Conservation (phyloP, 2,888 invertebrate genomes). For the Hoplodrina ambigua region DNA sequence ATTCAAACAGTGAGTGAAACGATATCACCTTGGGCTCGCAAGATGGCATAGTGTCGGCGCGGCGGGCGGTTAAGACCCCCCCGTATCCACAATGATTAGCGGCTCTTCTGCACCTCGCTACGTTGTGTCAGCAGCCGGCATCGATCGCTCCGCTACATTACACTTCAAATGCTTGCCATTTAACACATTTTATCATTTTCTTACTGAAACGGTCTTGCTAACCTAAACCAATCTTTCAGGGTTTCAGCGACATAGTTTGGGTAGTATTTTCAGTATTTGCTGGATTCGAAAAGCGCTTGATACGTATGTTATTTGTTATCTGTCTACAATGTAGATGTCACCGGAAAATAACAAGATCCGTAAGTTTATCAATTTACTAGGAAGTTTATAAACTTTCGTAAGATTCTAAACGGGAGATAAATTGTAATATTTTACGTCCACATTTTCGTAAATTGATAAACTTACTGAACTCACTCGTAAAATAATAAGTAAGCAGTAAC, state of each 20-base stretch:
- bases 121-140: background rate
- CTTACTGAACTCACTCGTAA: too few species aligned
- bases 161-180: constrained; percentile 34
- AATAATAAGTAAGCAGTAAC: too few species aligned
- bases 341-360: too few species aligned
- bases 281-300: background rate
- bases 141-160: constrained; percentile 38
- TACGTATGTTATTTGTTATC: too few species aligned
- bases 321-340: too few species aligned
- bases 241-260: constrained; percentile 2
- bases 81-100: background rate
- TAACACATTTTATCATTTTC: constrained; percentile 37
- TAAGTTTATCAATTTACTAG: too few species aligned
- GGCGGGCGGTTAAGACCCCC: too few species aligned
- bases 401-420: too few species aligned
- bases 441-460: too few species aligned
- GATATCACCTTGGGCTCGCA: background rate
- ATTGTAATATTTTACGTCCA: too few species aligned
- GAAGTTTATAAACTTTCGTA: too few species aligned
- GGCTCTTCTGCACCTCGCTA: constrained; percentile 12
- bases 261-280: constrained; percentile 1
- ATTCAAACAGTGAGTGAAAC: background rate
- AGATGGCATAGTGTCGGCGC: background rate
- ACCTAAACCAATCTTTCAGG: constrained; percentile 4
- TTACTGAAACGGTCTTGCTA: constrained; percentile 24